Base-by-base conservation (phyloP, 2,113 vertebrate genomes). In the Hippotragus niger region DNA sequence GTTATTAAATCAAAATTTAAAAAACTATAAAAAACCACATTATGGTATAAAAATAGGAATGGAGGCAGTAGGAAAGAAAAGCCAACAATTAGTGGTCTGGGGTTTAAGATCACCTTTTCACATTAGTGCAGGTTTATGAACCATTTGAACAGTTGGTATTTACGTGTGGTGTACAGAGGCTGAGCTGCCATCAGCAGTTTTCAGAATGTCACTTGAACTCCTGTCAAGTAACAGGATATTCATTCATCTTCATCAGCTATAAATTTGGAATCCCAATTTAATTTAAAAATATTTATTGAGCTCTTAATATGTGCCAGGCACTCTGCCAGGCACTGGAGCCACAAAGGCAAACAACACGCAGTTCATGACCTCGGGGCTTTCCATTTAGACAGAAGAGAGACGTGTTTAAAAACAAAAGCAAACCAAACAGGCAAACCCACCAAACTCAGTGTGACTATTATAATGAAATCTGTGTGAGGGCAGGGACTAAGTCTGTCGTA, bases 211-310 rank as follows among this genome's bases (percentile, higher is more conserved):
- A 17, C 94, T 98, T 96, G 96, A 97, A 94, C 43, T 60, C 76
- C 40, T 98, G 97, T 98, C 94, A 64, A 91, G 85, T 91, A 96
- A 85, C 5, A 53, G 53, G 74, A 36, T 97, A 93, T 88, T 97
- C 96, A 96, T 76, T 97, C 82, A 97, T 98, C 97, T 93, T 97
- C 96, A 90, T 98, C 96, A 98, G 91, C 74, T 21, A 3, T 96
- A 97, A 98, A 98, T 95, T 71, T 91, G 76, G 93, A 98, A 94
- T 96, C 96, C n/a, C 78, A 98, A 97, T 95, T 97, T 90, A 96
- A 92, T 97, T 53, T 97, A 88, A 97, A 97, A 97, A 96, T 96
- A 98, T 98, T 98, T 97, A 97, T 97, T 74, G 95, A 97, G 91
- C 60, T 90, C 91, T 97, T 97, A 97, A 95, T 93, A 88, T 91